These are phyloP conservation scores for Lindbergichthys nudifrons DNA, from an alignment of 2,797 vertebrate genomes.

Conservation along the genomic window DNA sequence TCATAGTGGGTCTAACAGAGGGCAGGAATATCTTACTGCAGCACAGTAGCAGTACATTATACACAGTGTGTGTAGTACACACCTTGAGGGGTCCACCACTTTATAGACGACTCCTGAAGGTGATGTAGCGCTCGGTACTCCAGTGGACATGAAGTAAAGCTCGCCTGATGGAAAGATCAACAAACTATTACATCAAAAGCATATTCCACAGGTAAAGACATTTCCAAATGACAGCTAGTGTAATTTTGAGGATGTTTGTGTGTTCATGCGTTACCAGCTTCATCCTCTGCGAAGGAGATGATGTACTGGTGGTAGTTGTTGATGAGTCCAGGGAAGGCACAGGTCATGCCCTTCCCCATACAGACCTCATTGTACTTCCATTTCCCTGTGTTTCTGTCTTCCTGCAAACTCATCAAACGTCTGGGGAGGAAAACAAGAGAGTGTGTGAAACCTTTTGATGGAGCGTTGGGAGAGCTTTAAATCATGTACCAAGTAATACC, in stretches of 20 bases:
- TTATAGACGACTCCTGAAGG: constrained; percentile 92
- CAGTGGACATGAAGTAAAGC: constrained; percentile 96
- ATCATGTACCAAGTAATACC: background rate
- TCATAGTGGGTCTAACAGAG: background rate
- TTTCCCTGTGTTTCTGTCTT: constrained; percentile 80
- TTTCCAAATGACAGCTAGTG: constrained; percentile 1
- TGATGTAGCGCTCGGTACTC: constrained; percentile 88
- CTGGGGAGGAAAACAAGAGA: constrained; percentile 70
- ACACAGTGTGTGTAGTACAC: constrained; percentile 20
- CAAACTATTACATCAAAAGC: background rate
- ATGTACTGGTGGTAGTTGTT: constrained; percentile 95
- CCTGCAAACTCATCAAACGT: constrained; percentile 93
- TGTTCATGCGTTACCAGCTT: constrained; percentile 86
- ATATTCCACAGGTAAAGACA: constrained; percentile 7
- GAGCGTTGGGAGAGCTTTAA: background rate
- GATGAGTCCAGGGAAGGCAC: constrained; percentile 93
- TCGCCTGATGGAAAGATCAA: constrained; percentile 84
- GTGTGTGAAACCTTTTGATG: background rate
- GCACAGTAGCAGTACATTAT: background rate
- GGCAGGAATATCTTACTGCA: background rate
- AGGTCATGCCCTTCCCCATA: constrained; percentile 93
- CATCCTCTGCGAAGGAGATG: constrained; percentile 96
- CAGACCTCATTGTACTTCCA: constrained; percentile 94
- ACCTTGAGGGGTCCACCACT: constrained; percentile 94
- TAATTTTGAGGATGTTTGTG: background rate